Conservation (phyloP, 2,888 invertebrate species). For the Perizoma affinitatum region DNA sequence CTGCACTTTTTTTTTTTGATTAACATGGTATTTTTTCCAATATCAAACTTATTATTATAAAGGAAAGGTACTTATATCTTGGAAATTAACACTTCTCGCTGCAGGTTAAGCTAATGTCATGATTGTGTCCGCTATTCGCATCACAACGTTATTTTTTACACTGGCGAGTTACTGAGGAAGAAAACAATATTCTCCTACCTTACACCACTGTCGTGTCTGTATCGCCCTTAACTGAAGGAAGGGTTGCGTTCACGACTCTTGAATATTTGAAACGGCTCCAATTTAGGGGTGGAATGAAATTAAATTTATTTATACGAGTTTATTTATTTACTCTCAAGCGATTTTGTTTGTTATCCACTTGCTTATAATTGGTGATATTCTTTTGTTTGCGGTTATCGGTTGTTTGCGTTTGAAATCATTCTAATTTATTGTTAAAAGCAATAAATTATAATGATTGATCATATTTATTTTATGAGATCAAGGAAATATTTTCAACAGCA, state of each 20-base stretch:
- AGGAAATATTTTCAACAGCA: no score
- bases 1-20: no score
- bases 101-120: no score
- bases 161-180: no score
- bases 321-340: slow-evolving; percentile 71
- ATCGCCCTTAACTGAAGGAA: slow-evolving; percentile 75
- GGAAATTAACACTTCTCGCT: no score
- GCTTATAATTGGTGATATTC: slow-evolving; percentile 53
- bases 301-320: slow-evolving; percentile 81
- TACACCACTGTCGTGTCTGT: slow-evolving; percentile 51
- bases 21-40: no score
- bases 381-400: slow-evolving; percentile 37
- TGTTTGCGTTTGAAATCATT: slow-evolving; percentile 26
- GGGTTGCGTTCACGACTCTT: slow-evolving; percentile 81
- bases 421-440: slow-evolving; percentile 21
- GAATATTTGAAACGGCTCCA: slow-evolving; percentile 81
- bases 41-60: no score
- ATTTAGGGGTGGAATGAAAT: slow-evolving; percentile 79
- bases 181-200: slow-evolving; percentile 33
- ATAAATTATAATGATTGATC: no score
- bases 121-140: no score
- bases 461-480: slow-evolving; percentile 3
- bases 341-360: slow-evolving; percentile 55
- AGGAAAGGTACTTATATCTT: no score
- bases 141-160: no score